These are phyloP conservation scores for Arnoldichthys spilopterus DNA, from an alignment of 2,797 vertebrate genomes.

Conservation along the genomic window DNA sequence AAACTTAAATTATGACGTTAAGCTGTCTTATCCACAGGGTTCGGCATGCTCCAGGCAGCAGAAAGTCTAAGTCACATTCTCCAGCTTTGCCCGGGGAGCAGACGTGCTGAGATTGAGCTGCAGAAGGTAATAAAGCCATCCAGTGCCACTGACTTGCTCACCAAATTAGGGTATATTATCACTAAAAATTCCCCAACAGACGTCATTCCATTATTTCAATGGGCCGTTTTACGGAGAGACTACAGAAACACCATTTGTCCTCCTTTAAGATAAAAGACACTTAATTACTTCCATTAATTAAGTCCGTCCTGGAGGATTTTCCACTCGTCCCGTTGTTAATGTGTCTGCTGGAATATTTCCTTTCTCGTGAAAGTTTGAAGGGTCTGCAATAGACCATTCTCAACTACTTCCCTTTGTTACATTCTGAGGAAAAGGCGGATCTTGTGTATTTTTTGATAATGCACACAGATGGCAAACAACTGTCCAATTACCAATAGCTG, in stretches of 20 bases:
- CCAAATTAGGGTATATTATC: constrained; percentile 59
- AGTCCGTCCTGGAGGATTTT: constrained; percentile 61
- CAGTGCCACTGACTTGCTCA: constrained; percentile 48
- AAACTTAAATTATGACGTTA: constrained; percentile 31
- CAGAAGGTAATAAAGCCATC: constrained; percentile 54
- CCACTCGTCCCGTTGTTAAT: constrained; percentile 50
- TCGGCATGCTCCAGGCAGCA: constrained; percentile 21
- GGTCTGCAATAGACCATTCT: neutral
- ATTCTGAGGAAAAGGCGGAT: constrained; percentile 18
- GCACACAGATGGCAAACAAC: neutral
- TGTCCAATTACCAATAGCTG: neutral
- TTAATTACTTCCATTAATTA: constrained; percentile 69
- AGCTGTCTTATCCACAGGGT: constrained; percentile 38
- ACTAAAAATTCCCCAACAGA: constrained; percentile 51
- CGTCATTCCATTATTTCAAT: constrained; percentile 59
- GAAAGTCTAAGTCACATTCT: constrained; percentile 30
- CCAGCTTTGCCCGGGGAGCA: constrained; percentile 33
- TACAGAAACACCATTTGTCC: constrained; percentile 61
- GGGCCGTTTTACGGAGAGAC: constrained; percentile 51
- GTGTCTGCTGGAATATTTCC: constrained; percentile 53
- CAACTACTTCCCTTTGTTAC: constrained; percentile 6
- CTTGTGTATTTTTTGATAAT: neutral
- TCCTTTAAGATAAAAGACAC: constrained; percentile 60
- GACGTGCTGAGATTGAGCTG: constrained; percentile 27
- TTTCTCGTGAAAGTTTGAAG: constrained; percentile 50